Percentiles rank a stretch among this genome's conserved stretches.
Conservation (phyloP, 2,888 invertebrate genomes). For the Thecophora atra region DNA sequence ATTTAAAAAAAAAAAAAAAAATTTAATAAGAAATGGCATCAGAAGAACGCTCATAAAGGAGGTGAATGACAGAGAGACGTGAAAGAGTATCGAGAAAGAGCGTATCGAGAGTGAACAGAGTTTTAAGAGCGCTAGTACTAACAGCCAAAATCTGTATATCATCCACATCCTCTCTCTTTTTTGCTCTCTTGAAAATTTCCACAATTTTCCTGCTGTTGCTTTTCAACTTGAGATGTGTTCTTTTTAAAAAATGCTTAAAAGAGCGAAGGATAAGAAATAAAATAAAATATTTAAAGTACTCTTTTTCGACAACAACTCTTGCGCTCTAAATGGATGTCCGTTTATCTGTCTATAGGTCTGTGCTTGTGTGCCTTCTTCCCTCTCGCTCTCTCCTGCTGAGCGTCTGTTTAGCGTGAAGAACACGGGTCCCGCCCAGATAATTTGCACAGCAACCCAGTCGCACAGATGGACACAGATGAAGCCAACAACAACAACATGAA, state of each 20-base stretch:
- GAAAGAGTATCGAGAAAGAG: constrained; percentile 11
- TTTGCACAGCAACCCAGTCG: constrained; percentile 53
- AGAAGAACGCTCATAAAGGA: too few species aligned
- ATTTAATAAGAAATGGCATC: too few species aligned
- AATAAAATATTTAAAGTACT: background rate
- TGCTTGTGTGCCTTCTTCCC: background rate
- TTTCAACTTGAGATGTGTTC: too few species aligned
- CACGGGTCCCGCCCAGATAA: constrained; percentile 65
- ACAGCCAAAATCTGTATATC: too few species aligned
- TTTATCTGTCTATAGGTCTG: constrained; percentile 17
- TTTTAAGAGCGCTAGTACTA: too few species aligned
- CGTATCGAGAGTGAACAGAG: too few species aligned
- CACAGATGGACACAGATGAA: constrained; percentile 42
- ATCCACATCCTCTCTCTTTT: too few species aligned
- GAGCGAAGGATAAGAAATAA: background rate
- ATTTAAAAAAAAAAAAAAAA: too few species aligned
- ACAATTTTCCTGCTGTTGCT: background rate
- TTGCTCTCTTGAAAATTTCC: too few species aligned
- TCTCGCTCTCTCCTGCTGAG: constrained; percentile 38
- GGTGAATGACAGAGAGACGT: too few species aligned
- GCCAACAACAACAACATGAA: constrained; percentile 41
- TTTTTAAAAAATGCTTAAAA: background rate
- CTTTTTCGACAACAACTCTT: constrained; percentile 9
- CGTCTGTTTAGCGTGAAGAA: constrained; percentile 51
- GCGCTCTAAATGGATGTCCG: background rate